A percentile compares a stretch with the other conserved stretches of the same genome.
These are phyloP conservation scores for Coelogynopora nodosa DNA, from an alignment of 2,888 invertebrate genomes.

Conservation along the genomic window DNA sequence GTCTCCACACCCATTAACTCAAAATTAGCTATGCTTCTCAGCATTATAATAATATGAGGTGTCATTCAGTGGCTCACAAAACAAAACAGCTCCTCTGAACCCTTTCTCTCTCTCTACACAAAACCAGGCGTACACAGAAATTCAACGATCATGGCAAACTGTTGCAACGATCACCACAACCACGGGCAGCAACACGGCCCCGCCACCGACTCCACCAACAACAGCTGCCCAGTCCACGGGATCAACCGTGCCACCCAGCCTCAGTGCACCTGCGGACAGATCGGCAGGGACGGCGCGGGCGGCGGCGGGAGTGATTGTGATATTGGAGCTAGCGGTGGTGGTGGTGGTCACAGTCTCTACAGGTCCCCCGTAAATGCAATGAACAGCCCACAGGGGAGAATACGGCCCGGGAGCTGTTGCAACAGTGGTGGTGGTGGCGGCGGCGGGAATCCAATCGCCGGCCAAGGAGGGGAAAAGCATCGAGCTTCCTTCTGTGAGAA, in stretches of 20 bases:
- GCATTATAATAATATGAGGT: too few relatives aligned
- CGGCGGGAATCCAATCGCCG: neutral
- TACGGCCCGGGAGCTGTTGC: neutral
- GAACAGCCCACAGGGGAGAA: neutral
- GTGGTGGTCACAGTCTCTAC: neutral
- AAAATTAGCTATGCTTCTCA: too few relatives aligned
- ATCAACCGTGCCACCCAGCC: neutral
- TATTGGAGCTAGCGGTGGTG: neutral
- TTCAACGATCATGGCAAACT: neutral
- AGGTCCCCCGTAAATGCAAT: neutral
- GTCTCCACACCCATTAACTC: too few relatives aligned
- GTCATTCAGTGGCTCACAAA: too few relatives aligned
- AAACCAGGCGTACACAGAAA: too few relatives aligned
- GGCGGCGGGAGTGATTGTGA: too few relatives aligned
- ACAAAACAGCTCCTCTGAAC: too few relatives aligned
- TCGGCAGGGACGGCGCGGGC: neutral
- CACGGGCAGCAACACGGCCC: neutral
- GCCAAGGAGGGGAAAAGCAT: neutral
- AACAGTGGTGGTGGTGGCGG: neutral
- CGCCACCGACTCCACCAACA: neutral
- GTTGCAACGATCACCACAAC: neutral
- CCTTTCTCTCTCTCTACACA: too few relatives aligned
- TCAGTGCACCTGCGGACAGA: neutral
- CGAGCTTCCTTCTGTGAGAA: neutral
- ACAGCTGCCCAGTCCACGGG: neutral